phyloP scores from a whole-genome alignment of 2,797 vertebrate genomes.

The Clarias laeviceps region DNA sequence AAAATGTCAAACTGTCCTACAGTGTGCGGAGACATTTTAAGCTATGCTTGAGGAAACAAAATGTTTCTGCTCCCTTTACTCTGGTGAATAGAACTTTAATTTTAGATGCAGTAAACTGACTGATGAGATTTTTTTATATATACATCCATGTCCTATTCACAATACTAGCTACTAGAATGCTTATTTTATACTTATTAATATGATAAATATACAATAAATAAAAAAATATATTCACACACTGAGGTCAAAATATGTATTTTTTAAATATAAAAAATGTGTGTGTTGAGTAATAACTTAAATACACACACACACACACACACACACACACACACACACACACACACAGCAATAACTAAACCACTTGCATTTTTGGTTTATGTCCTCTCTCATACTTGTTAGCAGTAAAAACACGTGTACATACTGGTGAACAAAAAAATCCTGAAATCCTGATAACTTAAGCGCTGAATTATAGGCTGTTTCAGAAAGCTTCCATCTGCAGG shows the following conservation, averaged over 20 bases:
- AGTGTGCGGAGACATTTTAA: slow-evolving; percentile 27
- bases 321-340: no score
- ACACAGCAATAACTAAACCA: not conserved
- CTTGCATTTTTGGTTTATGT: not conserved
- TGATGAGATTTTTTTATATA: not conserved
- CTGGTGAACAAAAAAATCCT: slow-evolving; percentile 71
- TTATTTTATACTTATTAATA: no score
- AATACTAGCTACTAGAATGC: not conserved
- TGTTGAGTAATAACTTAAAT: not conserved
- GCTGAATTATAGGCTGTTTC: slow-evolving; percentile 76
- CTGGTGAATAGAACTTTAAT: not conserved
- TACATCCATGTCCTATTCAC: not conserved
- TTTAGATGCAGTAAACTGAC: not conserved
- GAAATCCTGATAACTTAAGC: slow-evolving; percentile 79
- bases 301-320: no score
- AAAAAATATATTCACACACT: no score
- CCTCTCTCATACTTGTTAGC: slow-evolving; percentile 57
- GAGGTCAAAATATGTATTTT: not conserved
- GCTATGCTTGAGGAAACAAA: slow-evolving; percentile 44
- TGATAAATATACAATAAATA: not conserved
- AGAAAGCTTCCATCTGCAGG: slow-evolving; percentile 77
- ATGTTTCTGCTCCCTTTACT: not conserved
- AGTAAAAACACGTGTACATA: slow-evolving; percentile 58
- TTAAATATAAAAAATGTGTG: not conserved
- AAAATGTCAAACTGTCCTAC: slow-evolving; percentile 47